Conservation (phyloP, 2,888 invertebrate genomes). For the Drosophila diplacantha region DNA sequence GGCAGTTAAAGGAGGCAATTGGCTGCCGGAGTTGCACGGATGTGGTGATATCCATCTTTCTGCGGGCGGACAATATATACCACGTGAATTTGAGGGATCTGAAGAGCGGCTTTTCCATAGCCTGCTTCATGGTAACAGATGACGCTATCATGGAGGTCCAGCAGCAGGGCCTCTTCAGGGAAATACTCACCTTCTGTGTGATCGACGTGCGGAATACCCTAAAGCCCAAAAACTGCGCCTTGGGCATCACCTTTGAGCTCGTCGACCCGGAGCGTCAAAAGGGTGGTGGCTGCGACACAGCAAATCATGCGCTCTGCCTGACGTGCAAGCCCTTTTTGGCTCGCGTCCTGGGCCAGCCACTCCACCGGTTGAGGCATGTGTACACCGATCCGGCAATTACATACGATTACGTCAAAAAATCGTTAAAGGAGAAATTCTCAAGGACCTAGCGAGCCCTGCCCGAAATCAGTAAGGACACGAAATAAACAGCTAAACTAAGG, state of each 20-base stretch:
- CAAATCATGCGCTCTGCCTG: neutral
- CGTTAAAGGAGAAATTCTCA: neutral
- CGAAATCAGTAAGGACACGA: neutral
- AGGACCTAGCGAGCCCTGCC: neutral
- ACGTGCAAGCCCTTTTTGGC: neutral
- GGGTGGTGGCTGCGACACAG: constrained; percentile 29
- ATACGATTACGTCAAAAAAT: neutral
- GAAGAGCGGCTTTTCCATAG: constrained; percentile 39
- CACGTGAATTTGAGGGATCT: constrained; percentile 62
- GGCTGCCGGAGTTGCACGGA: constrained; percentile 22
- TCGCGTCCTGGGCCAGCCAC: neutral
- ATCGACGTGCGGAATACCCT: constrained; percentile 47
- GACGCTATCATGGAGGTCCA: constrained; percentile 52
- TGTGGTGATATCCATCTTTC: constrained; percentile 54
- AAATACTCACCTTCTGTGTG: constrained; percentile 57
- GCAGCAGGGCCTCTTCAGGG: constrained; percentile 37
- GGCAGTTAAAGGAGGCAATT: constrained; percentile 38
- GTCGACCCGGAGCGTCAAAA: constrained; percentile 16
- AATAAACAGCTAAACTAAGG: neutral
- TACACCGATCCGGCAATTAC: no score
- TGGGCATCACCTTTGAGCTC: constrained; percentile 53
- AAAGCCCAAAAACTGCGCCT: neutral
- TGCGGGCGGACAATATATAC: constrained; percentile 62
- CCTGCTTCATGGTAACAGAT: constrained; percentile 62
- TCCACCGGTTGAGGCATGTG: neutral